Percentiles rank a stretch among this genome's conserved stretches.
Conservation (phyloP, 2,797 vertebrate species). For the Chrosomus eos region DNA sequence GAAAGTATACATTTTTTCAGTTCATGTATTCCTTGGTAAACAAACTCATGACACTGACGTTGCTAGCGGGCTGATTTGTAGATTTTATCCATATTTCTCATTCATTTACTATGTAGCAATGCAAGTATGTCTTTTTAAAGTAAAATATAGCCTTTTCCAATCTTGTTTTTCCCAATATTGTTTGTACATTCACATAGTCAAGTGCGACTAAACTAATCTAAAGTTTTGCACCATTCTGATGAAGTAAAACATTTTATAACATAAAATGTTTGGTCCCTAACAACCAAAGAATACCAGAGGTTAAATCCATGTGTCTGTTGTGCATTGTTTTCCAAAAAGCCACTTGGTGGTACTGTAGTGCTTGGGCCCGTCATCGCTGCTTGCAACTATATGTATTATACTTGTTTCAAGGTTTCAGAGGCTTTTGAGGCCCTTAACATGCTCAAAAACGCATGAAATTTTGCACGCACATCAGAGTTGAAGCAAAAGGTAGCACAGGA, state of each 20-base stretch:
- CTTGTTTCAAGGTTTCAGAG: background rate
- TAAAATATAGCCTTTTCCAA: background rate
- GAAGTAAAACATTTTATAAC: fast-evolving
- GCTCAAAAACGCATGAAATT: background rate
- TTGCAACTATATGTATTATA: background rate
- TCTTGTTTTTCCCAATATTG: background rate
- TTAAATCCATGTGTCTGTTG: background rate
- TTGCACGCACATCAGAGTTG: background rate
- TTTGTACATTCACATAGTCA: background rate
- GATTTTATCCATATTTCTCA: background rate
- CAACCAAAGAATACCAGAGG: background rate
- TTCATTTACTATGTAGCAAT: background rate
- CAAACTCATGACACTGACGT: background rate
- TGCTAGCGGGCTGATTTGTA: background rate
- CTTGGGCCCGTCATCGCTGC: background rate
- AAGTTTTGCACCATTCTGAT: background rate
- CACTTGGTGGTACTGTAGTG: conserved; percentile 3
- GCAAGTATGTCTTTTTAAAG: too few relatives aligned
- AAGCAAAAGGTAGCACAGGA: background rate
- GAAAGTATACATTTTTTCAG: background rate
- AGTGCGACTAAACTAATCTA: background rate
- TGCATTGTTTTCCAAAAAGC: background rate
- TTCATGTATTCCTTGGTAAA: background rate
- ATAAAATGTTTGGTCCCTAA: background rate
- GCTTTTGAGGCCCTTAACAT: background rate